These are phyloP conservation scores for Caenorhabditis briggsae DNA, from an alignment of 1,140 invertebrate genomes.

Conservation along the genomic window DNA sequence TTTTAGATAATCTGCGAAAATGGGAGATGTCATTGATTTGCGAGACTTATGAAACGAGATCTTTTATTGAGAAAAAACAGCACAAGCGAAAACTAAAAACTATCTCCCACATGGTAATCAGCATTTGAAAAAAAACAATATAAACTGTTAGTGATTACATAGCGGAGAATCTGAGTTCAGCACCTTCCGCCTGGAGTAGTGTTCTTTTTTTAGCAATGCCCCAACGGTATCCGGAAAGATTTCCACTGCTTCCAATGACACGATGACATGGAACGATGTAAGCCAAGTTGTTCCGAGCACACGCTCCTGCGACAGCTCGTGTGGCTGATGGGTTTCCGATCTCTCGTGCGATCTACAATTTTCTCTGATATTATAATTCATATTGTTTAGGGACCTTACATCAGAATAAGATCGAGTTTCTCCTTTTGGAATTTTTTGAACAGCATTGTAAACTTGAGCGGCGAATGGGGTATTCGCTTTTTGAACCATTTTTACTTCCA, in stretches of 20 bases:
- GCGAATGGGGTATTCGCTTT: not conserved
- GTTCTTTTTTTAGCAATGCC: conserved; percentile 2
- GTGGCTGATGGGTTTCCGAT: conserved; percentile 11
- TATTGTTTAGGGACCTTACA: not conserved
- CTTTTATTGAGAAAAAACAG: not conserved
- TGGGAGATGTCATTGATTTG: no score
- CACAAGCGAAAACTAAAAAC: not conserved
- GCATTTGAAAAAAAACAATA: not conserved
- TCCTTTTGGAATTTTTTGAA: conserved; percentile 35
- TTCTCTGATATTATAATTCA: no score
- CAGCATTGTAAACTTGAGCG: conserved; percentile 8
- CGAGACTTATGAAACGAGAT: not conserved
- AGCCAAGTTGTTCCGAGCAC: conserved; percentile 35
- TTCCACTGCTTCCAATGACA: conserved; percentile 24
- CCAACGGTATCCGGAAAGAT: conserved; percentile 40
- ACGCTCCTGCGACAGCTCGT: conserved; percentile 16
- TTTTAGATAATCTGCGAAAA: no score
- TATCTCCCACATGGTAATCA: not conserved
- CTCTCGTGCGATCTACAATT: conserved; percentile 21
- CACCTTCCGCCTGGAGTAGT: conserved; percentile 3
- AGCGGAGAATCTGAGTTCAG: conserved; percentile 21
- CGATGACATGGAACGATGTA: conserved; percentile 36
- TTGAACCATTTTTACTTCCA: not conserved
- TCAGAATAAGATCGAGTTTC: conserved; percentile 31
- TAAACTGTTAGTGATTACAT: not conserved